Evolutionary conservation across 1,140 invertebrate species (phyloP).

Genomic region (Temnothorax longispinosus): DNA sequence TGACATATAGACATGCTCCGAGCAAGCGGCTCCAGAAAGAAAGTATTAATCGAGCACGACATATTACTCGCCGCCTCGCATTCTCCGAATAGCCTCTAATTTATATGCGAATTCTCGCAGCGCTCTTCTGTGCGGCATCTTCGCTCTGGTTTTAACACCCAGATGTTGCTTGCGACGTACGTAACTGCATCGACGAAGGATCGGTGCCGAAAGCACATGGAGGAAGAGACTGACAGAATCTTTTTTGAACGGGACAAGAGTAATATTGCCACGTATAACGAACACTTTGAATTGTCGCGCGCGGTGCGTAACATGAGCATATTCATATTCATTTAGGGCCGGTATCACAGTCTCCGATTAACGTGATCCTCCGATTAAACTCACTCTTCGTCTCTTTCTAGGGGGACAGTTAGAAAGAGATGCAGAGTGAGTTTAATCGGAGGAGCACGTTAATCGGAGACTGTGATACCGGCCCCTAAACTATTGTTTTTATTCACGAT

Average conservation of each 20-base stretch:
- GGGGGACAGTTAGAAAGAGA: too few species aligned
- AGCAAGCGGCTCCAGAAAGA: conserved; percentile 46
- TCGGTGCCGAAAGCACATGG: conserved; percentile 59
- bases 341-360: too few species aligned
- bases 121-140: conserved; percentile 42
- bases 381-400: too few species aligned
- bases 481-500: not conserved
- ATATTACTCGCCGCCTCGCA: conserved; percentile 49
- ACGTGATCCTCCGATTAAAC: too few species aligned
- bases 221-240: conserved; percentile 31
- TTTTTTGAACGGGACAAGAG: not conserved
- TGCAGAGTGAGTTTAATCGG: too few species aligned
- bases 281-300: not conserved
- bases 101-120: conserved; percentile 70
- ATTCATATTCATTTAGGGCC: too few species aligned
- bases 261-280: not conserved
- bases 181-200: conserved; percentile 68
- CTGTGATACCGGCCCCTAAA: too few species aligned
- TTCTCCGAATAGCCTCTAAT: conserved; percentile 74
- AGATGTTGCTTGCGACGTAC: conserved; percentile 66
- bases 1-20: not conserved
- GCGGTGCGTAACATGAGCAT: not conserved
- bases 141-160: conserved; percentile 62
- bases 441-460: too few species aligned
- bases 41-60: conserved; percentile 65